phyloP scores from a whole-genome alignment of 2,888 invertebrate species.

The Mesorhabditis spiculigera region DNA sequence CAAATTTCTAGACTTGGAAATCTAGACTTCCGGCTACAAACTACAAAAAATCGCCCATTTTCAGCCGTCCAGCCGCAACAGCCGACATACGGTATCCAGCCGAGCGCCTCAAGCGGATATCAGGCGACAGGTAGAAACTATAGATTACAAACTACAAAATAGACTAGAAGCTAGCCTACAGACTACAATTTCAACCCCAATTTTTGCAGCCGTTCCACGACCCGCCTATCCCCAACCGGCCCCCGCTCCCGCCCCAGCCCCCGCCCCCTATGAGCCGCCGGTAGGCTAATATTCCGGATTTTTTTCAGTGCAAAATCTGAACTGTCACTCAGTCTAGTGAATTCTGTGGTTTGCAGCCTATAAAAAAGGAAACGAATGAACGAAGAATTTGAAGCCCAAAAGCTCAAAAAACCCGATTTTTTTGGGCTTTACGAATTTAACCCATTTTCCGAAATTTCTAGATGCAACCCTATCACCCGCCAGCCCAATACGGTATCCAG shows the following conservation, averaged over 20 bases:
- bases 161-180: neutral
- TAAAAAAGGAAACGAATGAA: neutral
- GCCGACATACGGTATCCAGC: neutral
- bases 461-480: constrained; percentile 5
- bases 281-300: neutral
- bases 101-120: constrained; percentile 1
- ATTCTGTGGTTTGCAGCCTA: neutral
- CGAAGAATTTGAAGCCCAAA: too few species aligned
- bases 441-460: neutral
- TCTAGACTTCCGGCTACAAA: too few species aligned
- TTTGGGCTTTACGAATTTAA: too few species aligned
- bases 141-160: neutral
- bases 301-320: neutral
- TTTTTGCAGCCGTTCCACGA: neutral
- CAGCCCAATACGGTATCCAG: neutral
- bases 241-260: neutral
- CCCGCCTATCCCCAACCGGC: neutral
- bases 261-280: neutral
- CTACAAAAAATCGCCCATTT: too few species aligned
- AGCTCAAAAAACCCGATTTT: too few species aligned
- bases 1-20: too few species aligned
- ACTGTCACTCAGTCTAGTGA: too few species aligned
- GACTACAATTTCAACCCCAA: neutral
- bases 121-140: neutral
- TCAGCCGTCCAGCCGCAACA: too few species aligned